Evolutionary conservation across 1,140 invertebrate genomes (phyloP), one percentile per base, ranked within the genome.

Genomic region (Ceratosolen solmsi): DNA sequence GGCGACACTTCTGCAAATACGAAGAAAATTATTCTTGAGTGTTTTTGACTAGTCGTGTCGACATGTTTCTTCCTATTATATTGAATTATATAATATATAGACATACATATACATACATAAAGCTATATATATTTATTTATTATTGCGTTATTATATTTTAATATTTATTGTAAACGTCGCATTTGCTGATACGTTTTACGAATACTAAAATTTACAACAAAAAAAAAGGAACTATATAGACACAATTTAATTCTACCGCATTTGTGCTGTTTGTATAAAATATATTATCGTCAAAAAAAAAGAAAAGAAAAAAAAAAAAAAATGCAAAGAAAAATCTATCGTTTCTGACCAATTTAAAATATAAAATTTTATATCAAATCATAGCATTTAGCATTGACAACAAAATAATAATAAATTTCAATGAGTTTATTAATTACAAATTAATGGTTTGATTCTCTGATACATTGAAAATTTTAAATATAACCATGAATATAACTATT

Each of bases 91-190:
- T 87, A 84, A 87, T 85, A 87, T 85, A 87, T 38, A 70, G 1
- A 36, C 38, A 38, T 83, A 85, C 73, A 88, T 85, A 86, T 84
- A 77, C 75, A 79, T 68, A 73, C 79, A 77, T 68, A 83, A 75
- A 36, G n/a, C 58, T 36, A 41, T 77, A 41, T 27, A 68, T 73
- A 89, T 88, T 89, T 89, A 90, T 89, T 90, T 91, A 91, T 91
- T 90, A 91, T 91, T 91, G 88, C 87, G 89, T 91, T 91, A 86
- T 90, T 90, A 88, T 90, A 91, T 91, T 91, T 87, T 90, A 90
- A 91, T 91, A 91, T 91, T 91, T 91, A 91, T 91, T 91, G 86
- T 88, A 87, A 90, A 79, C 17, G 71, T 79, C 76, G 36, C 83
- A 80, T 85, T 81, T 81, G 84, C 83, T 72, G 71, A 83, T 72